A percentile compares a stretch with the other conserved stretches of the same genome.
phyloP scores from a whole-genome alignment of 1,140 invertebrate genomes.

The Cyclina sinensis region DNA sequence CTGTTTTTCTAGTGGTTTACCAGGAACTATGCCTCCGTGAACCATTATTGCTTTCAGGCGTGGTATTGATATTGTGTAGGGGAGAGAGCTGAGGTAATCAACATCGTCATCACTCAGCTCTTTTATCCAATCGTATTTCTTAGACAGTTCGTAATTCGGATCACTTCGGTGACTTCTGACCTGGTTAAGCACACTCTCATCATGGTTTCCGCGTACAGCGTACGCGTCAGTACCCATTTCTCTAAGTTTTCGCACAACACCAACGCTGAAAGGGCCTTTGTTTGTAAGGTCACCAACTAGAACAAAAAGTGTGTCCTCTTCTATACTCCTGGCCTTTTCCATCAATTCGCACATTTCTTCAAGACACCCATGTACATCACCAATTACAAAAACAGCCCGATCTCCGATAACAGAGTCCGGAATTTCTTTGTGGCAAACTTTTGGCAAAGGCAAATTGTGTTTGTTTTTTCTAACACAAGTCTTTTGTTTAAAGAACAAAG shows the following conservation, averaged over 20 bases:
- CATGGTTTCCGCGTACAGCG: conserved; percentile 83
- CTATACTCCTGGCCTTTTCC: conserved; percentile 58
- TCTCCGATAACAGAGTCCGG: conserved; percentile 66
- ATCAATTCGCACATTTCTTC: conserved; percentile 84
- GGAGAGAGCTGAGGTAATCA: conserved; percentile 80
- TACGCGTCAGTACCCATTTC: conserved; percentile 52
- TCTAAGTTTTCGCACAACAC: conserved; percentile 77
- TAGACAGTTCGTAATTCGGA: conserved; percentile 71
- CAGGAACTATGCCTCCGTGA: conserved; percentile 86
- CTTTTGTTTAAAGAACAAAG: neutral
- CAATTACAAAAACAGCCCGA: conserved; percentile 83
- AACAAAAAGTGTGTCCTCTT: conserved; percentile 77
- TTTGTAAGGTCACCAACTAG: conserved; percentile 86
- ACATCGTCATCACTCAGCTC: conserved; percentile 80
- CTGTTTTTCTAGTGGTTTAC: conserved; percentile 76
- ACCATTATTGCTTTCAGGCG: conserved; percentile 82
- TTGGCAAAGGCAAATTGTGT: conserved; percentile 72
- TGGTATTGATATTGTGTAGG: conserved; percentile 85
- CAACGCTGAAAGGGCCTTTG: conserved; percentile 84
- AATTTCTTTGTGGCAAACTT: conserved; percentile 71
- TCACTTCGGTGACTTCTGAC: neutral
- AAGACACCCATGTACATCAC: conserved; percentile 86
- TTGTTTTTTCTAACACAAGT: conserved; percentile 49
- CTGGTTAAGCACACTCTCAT: conserved; percentile 77
- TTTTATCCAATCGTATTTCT: conserved; percentile 81